Evolutionary conservation across 2,113 vertebrate species (phyloP).

Genomic region (Oreochromis niloticus): DNA sequence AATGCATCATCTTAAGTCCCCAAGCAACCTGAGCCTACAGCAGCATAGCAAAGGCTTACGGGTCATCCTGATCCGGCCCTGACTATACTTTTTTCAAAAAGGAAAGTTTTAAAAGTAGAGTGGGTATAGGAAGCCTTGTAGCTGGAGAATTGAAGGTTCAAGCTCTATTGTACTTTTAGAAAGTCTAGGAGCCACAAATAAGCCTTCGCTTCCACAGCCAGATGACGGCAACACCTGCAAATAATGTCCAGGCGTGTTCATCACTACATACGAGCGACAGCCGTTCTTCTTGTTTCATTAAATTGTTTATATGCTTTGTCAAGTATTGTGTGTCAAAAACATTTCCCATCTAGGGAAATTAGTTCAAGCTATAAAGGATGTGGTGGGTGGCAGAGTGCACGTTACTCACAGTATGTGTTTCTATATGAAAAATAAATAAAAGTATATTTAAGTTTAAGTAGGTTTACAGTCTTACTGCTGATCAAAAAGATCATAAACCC

Average conservation of each 20-base stretch:
- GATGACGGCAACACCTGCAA: neutral
- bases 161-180: neutral
- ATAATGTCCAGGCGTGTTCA: neutral
- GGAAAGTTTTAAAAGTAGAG: neutral
- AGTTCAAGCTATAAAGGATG: neutral
- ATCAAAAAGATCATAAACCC: neutral
- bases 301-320: neutral
- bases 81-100: neutral
- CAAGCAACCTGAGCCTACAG: neutral
- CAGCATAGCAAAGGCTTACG: neutral
- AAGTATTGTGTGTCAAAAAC: neutral
- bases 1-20: neutral
- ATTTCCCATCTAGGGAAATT: neutral
- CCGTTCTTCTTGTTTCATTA: neutral
- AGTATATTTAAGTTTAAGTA: neutral
- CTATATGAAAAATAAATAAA: neutral
- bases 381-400: neutral
- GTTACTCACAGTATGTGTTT: neutral
- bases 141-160: neutral
- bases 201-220: neutral
- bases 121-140: neutral
- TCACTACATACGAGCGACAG: neutral
- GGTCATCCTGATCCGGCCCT: neutral
- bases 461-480: neutral
- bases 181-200: neutral